Conservation (phyloP, 37 sponge, comb jelly and placozoan species). For the Axinella damicornis region DNA sequence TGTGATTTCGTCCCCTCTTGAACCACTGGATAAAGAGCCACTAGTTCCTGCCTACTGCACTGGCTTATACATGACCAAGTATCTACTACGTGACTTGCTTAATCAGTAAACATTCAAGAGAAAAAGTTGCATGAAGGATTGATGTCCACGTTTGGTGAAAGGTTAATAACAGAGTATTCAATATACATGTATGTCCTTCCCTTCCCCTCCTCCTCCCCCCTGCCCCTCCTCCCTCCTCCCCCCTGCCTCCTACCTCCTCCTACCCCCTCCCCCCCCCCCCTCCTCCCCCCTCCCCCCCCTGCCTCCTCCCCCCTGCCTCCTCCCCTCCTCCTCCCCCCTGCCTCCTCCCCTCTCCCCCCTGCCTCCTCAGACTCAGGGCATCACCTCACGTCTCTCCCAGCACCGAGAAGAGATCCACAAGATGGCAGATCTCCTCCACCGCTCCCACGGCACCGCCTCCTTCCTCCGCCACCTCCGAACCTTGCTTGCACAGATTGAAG, state of each 20-base stretch:
- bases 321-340: not conserved
- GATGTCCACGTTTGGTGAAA: too few relatives aligned
- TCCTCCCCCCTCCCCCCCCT: not conserved
- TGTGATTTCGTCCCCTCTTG: too few relatives aligned
- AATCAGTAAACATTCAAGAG: too few relatives aligned
- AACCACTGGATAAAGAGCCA: too few relatives aligned
- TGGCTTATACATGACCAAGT: too few relatives aligned
- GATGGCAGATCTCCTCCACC: constrained; percentile 20
- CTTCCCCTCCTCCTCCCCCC: not conserved
- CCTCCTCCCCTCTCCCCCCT: not conserved
- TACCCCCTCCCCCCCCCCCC: not conserved
- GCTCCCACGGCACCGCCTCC: not conserved
- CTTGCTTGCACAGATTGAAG: constrained; percentile 25
- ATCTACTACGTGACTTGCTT: too few relatives aligned
- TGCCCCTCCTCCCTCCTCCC: not conserved
- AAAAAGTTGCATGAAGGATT: too few relatives aligned
- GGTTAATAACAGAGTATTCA: too few relatives aligned
- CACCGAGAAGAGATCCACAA: constrained; percentile 34
- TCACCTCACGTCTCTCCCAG: constrained; percentile 5
- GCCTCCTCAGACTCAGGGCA: not conserved
- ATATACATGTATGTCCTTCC: not conserved
- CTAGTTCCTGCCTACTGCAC: too few relatives aligned
- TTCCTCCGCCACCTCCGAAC: constrained; percentile 47
- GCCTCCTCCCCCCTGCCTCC: not conserved
- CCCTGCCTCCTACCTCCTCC: not conserved